Percentiles rank a stretch among this genome's conserved stretches.
phyloP scores from a whole-genome alignment of 2,113 vertebrate species.

The Ophthalmotilapia sp. region DNA sequence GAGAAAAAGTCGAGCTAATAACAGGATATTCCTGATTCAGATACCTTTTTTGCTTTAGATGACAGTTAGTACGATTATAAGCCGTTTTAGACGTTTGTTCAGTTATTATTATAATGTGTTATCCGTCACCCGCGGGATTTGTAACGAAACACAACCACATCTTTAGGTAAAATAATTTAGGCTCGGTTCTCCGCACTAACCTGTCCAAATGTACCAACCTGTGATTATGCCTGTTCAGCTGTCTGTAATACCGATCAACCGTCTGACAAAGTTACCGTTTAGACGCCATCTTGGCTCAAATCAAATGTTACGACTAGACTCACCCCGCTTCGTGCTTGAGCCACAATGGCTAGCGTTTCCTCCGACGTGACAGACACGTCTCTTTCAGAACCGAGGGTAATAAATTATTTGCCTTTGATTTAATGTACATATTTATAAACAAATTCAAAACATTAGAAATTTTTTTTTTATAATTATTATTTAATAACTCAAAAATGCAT shows the following conservation, averaged over 20 bases:
- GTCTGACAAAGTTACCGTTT: neutral
- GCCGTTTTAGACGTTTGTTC: neutral
- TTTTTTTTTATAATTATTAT: neutral
- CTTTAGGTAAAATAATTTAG: neutral
- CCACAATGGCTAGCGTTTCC: conserved; percentile 64
- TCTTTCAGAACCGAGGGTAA: neutral
- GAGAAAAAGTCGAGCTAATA: neutral
- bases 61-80: neutral
- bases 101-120: neutral
- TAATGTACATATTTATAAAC: neutral
- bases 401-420: conserved; percentile 5
- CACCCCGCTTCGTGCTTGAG: neutral
- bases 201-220: neutral
- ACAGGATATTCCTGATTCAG: neutral
- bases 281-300: conserved; percentile 56
- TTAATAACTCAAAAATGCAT: neutral
- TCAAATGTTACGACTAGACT: fast-evolving
- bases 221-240: neutral
- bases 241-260: neutral
- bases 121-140: neutral
- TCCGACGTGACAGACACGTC: conserved; percentile 46
- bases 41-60: neutral
- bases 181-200: neutral
- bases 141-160: neutral
- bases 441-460: fast-evolving